Percentiles rank a stretch among this genome's conserved stretches.
Evolutionary conservation across 2,113 vertebrate species (phyloP).

Genomic region (Oceanodroma tethys): DNA sequence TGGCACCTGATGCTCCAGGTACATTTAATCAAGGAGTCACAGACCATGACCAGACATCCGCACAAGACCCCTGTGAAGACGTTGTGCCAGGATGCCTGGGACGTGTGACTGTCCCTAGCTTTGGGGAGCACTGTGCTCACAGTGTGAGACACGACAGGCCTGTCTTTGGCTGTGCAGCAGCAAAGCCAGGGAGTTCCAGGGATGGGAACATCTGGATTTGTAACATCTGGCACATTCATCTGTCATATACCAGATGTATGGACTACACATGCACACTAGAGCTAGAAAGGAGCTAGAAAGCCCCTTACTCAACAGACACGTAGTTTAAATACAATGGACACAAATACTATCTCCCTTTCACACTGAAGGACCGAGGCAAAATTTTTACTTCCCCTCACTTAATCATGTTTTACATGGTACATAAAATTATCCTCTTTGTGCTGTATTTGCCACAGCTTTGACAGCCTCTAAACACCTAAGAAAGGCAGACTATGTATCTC

Average conservation of each 20-base stretch:
- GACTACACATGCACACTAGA: background rate
- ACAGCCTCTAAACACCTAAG: background rate
- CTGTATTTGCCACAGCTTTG: background rate
- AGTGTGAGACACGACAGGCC: background rate
- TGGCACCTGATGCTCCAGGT: background rate
- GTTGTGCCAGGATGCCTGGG: background rate
- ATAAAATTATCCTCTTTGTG: background rate
- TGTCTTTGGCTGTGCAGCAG: background rate
- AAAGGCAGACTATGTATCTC: background rate
- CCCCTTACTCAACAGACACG: background rate
- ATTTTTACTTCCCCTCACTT: background rate
- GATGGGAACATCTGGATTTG: background rate
- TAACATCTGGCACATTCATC: background rate
- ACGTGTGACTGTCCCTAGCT: background rate
- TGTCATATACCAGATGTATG: background rate
- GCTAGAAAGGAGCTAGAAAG: background rate
- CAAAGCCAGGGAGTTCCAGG: background rate
- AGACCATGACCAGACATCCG: background rate
- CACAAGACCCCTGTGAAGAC: fast-evolving
- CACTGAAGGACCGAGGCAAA: background rate
- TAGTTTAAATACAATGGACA: background rate
- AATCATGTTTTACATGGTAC: background rate
- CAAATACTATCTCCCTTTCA: background rate
- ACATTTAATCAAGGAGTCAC: background rate
- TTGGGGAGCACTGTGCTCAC: background rate